These are phyloP conservation scores for Zygaena filipendulae DNA, from an alignment of 2,888 invertebrate genomes.

Conservation along the genomic window DNA sequence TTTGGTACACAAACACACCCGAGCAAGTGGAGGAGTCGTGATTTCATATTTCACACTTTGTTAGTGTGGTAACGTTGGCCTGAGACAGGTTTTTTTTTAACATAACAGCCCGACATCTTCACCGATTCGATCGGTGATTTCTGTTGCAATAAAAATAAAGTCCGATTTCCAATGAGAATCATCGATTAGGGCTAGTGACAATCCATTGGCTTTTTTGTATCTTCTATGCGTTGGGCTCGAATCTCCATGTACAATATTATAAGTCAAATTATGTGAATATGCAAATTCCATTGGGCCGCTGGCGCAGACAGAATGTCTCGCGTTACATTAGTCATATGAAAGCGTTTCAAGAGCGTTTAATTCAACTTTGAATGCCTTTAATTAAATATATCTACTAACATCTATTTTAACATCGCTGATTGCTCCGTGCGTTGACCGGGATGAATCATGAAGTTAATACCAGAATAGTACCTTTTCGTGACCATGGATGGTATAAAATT, in stretches of 20 bases:
- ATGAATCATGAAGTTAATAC: slow-evolving; percentile 31
- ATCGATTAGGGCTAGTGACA: too few species aligned
- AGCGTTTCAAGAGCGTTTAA: slow-evolving; percentile 44
- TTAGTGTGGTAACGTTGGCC: slow-evolving; percentile 48
- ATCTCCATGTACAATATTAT: slow-evolving; percentile 5
- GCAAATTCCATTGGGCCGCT: slow-evolving; percentile 44
- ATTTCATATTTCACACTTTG: slow-evolving; percentile 68
- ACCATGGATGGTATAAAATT: too few species aligned
- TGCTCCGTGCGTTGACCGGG: slow-evolving; percentile 41
- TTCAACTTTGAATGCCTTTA: slow-evolving; percentile 53
- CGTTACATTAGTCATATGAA: slow-evolving; percentile 37
- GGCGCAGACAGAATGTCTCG: slow-evolving; percentile 31
- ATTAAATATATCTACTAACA: slow-evolving; percentile 56
- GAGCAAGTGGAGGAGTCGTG: slow-evolving; percentile 58
- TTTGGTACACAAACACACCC: slow-evolving; percentile 63
- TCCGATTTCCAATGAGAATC: slow-evolving; percentile 21
- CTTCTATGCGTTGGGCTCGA: not conserved
- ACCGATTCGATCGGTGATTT: slow-evolving; percentile 14
- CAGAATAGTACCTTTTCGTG: slow-evolving; percentile 22
- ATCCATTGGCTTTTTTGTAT: too few species aligned
- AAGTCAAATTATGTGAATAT: slow-evolving; percentile 56
- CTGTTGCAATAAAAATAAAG: slow-evolving; percentile 20
- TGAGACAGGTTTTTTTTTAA: slow-evolving; percentile 54
- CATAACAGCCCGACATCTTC: slow-evolving; percentile 28
- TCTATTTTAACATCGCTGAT: slow-evolving; percentile 47